Conservation (phyloP, 2,888 invertebrate species). For the Eurois occulta region DNA sequence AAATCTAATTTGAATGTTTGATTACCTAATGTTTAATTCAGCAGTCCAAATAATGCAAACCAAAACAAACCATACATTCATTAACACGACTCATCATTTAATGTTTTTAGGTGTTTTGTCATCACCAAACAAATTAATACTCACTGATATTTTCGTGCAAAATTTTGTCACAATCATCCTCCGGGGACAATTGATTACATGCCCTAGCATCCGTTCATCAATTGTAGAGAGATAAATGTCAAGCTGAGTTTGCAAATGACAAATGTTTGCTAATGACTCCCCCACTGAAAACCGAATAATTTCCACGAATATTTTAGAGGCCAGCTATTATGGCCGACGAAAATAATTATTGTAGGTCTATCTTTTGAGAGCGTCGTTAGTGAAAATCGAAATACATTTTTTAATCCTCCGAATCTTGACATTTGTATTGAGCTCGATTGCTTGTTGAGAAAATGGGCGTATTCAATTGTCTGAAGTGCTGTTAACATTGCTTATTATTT, state of each 20-base stretch:
- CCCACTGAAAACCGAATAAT: constrained; percentile 82
- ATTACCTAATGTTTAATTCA: background rate
- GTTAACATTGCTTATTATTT: constrained; percentile 39
- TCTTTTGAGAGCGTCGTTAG: constrained; percentile 69
- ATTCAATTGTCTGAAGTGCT: constrained; percentile 39
- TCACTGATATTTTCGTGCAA: constrained; percentile 70
- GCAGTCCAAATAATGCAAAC: background rate
- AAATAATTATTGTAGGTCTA: constrained; percentile 74
- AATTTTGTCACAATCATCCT: constrained; percentile 82
- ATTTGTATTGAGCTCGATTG: constrained; percentile 44
- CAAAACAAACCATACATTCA: constrained; percentile 10
- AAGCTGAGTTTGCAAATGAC: constrained; percentile 87
- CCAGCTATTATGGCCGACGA: constrained; percentile 71
- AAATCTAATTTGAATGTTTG: constrained; percentile 3
- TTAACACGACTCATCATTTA: constrained; percentile 45
- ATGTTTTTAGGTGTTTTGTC: constrained; percentile 63
- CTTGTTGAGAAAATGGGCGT: constrained; percentile 43
- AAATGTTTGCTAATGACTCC: constrained; percentile 88
- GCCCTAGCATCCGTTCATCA: constrained; percentile 87
- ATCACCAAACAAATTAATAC: constrained; percentile 73
- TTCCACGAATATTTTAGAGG: constrained; percentile 79
- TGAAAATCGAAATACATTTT: constrained; percentile 71
- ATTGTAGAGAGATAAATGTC: constrained; percentile 87
- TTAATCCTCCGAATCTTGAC: constrained; percentile 64
- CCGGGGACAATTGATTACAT: constrained; percentile 85